Percentiles rank a stretch among this genome's conserved stretches.
Conservation (phyloP, 2,888 invertebrate species). For the Eudemis profundana region DNA sequence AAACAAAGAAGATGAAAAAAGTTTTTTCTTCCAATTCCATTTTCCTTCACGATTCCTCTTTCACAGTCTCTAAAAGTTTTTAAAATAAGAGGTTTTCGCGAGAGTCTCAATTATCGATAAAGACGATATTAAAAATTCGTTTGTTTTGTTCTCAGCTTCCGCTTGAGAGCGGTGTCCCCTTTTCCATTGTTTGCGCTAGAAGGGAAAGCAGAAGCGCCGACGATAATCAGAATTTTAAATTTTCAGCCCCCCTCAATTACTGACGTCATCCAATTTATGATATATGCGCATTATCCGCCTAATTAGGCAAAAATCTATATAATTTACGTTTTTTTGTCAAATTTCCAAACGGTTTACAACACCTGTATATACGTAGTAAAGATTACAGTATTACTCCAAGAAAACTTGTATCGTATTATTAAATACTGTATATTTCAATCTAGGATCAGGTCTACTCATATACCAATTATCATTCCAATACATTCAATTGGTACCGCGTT, state of each 20-base stretch:
- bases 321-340: not conserved
- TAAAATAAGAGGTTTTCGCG: slow-evolving; percentile 84
- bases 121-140: slow-evolving; percentile 85
- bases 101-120: slow-evolving; percentile 85
- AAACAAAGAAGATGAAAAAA: slow-evolving; percentile 86
- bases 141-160: slow-evolving; percentile 83
- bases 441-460: no score
- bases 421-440: no score
- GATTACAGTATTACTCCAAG: no score
- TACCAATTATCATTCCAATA: no score
- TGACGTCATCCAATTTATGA: slow-evolving; percentile 78
- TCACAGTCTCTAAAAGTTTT: slow-evolving; percentile 83
- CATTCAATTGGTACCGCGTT: no score
- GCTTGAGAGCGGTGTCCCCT: slow-evolving; percentile 78
- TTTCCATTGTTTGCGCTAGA: slow-evolving; percentile 82
- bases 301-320: slow-evolving; percentile 70
- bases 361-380: no score
- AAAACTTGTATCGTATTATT: no score
- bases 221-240: slow-evolving; percentile 84
- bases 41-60: slow-evolving; percentile 83
- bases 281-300: slow-evolving; percentile 52
- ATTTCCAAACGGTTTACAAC: not conserved
- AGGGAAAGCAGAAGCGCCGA: slow-evolving; percentile 75
- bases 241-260: slow-evolving; percentile 71
- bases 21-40: slow-evolving; percentile 82